A percentile compares a stretch with the other conserved stretches of the same genome.
These are phyloP conservation scores for Stenoptilia bipunctidactyla DNA, from an alignment of 2,888 invertebrate species.

Conservation along the genomic window DNA sequence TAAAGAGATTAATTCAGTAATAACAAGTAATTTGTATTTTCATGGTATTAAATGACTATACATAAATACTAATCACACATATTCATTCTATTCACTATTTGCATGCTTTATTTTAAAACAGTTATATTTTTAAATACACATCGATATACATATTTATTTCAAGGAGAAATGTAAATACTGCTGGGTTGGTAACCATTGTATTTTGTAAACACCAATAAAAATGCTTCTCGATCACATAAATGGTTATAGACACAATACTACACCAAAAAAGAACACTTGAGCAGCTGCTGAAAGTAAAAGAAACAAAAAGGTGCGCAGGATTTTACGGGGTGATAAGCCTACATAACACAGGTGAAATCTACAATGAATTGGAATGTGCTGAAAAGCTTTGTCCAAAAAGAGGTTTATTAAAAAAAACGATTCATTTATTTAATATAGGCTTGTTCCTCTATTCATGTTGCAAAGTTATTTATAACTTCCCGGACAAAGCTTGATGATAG, in stretches of 20 bases:
- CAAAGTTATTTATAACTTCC: background rate
- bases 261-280: conserved; percentile 38
- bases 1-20: too few species aligned
- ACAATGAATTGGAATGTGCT: conserved; percentile 30
- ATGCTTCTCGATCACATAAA: too few species aligned
- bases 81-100: conserved; percentile 30
- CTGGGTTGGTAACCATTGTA: too few species aligned
- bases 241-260: conserved; percentile 44
- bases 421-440: too few species aligned
- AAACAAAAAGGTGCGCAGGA: conserved; percentile 40
- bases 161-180: too few species aligned
- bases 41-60: too few species aligned
- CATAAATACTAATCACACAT: too few species aligned
- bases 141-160: conserved; percentile 8
- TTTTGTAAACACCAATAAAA: too few species aligned
- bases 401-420: too few species aligned
- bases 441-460: background rate
- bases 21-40: too few species aligned
- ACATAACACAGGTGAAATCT: conserved; percentile 36
- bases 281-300: conserved; percentile 40
- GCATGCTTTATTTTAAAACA: conserved; percentile 28
- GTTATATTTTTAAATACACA: conserved; percentile 1
- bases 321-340: conserved; percentile 29
- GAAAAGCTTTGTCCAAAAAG: background rate
- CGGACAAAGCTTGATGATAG: background rate